Percentiles rank a stretch among this genome's conserved stretches.
Conservation (phyloP, 2,888 invertebrate genomes). For the Andrena camellia region DNA sequence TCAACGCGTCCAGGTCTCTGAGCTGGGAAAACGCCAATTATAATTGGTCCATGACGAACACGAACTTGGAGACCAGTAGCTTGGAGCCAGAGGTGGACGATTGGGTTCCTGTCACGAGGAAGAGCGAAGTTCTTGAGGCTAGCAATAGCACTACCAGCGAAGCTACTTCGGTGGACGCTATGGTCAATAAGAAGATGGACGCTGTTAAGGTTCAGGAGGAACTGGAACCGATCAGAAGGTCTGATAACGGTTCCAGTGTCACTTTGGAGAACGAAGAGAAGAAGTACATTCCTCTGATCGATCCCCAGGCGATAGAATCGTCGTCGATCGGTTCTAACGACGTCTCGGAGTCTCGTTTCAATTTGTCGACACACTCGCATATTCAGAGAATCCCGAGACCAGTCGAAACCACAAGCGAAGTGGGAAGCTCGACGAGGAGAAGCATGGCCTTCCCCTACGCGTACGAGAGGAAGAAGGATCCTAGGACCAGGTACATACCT, state of each 20-base stretch:
- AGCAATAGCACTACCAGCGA: background rate
- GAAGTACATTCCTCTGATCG: conserved; percentile 80
- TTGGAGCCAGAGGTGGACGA: conserved; percentile 75
- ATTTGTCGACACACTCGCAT: conserved; percentile 71
- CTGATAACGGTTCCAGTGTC: background rate
- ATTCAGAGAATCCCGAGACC: conserved; percentile 78
- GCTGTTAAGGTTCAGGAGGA: background rate
- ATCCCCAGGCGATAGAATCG: conserved; percentile 59
- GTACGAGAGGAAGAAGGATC: conserved; percentile 82
- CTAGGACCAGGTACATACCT: conserved; percentile 83
- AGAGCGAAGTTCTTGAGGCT: background rate
- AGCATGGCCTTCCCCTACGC: conserved; percentile 82
- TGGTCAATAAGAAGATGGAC: background rate
- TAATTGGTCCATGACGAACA: conserved; percentile 68
- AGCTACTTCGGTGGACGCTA: background rate
- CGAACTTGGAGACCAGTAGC: conserved; percentile 52
- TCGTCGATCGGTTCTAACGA: conserved; percentile 58
- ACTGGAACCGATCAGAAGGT: background rate
- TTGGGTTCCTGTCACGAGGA: conserved; percentile 76
- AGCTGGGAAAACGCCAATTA: conserved; percentile 73
- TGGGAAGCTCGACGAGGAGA: conserved; percentile 51
- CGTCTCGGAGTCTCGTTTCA: conserved; percentile 43
- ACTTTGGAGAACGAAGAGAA: conserved; percentile 55
- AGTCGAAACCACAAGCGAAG: conserved; percentile 28
- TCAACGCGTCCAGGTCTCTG: conserved; percentile 60